A percentile compares a stretch with the other conserved stretches of the same genome.
Conservation (phyloP, 2,888 invertebrate genomes). For the Plagodis pulveraria region DNA sequence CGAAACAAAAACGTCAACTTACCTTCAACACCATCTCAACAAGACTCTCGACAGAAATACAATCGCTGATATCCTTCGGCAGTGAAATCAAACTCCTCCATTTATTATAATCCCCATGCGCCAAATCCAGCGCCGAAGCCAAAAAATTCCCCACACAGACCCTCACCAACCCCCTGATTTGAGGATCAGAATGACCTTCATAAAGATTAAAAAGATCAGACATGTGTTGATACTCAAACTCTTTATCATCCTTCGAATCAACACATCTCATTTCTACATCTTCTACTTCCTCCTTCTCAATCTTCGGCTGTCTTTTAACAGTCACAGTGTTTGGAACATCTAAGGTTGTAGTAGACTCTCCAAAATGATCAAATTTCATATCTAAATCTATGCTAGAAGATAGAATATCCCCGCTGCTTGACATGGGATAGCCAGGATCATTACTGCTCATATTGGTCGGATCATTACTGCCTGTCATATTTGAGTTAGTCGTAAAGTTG, state of each 20-base stretch:
- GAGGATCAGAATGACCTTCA: constrained; percentile 91
- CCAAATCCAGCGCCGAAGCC: constrained; percentile 82
- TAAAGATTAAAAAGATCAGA: constrained; percentile 88
- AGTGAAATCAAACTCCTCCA: constrained; percentile 73
- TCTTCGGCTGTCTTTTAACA: constrained; percentile 49
- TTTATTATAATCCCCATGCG: constrained; percentile 81
- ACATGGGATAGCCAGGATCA: constrained; percentile 75
- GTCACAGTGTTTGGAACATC: constrained; percentile 58
- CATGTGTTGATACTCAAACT: constrained; percentile 85
- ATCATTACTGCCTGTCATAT: constrained; percentile 75
- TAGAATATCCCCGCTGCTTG: constrained; percentile 69
- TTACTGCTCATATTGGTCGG: constrained; percentile 75
- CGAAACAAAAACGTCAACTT: constrained; percentile 33
- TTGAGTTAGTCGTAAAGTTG: constrained; percentile 75
- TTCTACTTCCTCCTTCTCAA: constrained; percentile 50
- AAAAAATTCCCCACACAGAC: constrained; percentile 89
- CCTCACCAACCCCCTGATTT: constrained; percentile 90
- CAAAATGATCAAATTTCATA: constrained; percentile 87
- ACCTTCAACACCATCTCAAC: constrained; percentile 84
- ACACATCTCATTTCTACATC: constrained; percentile 46
- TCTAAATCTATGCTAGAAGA: constrained; percentile 81
- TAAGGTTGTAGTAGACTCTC: constrained; percentile 73
- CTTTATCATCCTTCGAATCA: constrained; percentile 36
- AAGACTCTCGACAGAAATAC: constrained; percentile 75
- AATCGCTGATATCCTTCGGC: constrained; percentile 66